Evolutionary conservation across 2,888 invertebrate genomes (phyloP).

Genomic region (Drosophila mimetica): DNA sequence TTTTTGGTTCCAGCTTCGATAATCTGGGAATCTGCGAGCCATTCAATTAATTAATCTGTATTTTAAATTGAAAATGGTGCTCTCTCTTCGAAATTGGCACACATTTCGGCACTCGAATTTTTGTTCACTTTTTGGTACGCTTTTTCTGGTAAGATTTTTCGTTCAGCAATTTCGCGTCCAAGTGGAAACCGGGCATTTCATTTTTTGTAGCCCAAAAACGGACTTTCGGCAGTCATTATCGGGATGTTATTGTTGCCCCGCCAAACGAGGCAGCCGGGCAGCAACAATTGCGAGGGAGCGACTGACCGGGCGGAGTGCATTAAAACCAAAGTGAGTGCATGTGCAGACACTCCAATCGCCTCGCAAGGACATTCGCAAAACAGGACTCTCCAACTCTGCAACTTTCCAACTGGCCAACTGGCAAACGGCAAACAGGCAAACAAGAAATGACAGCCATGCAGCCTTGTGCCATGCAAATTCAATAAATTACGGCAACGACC

Average conservation of each 20-base stretch:
- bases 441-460: conserved; percentile 53
- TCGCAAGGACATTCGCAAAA: conserved; percentile 11
- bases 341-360: conserved; percentile 26
- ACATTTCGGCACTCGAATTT: not conserved
- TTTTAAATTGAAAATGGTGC: not conserved
- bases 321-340: conserved; percentile 60
- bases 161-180: not conserved
- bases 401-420: conserved; percentile 7
- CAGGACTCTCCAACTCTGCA: conserved; percentile 1
- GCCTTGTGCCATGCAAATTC: conserved; percentile 70
- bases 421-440: conserved; percentile 45
- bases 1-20: not conserved
- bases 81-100: not conserved
- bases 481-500: conserved; percentile 77
- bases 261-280: conserved; percentile 10
- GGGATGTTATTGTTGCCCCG: conserved; percentile 55
- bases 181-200: conserved; percentile 5
- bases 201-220: conserved; percentile 42
- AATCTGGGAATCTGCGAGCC: not conserved
- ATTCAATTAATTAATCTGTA: not conserved
- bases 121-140: not conserved
- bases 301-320: conserved; percentile 8
- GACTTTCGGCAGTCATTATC: conserved; percentile 76
- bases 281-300: conserved; percentile 13
- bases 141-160: conserved; percentile 1